Base-by-base conservation (phyloP, 2,888 invertebrate genomes). In the Raillietiella orientalis region DNA sequence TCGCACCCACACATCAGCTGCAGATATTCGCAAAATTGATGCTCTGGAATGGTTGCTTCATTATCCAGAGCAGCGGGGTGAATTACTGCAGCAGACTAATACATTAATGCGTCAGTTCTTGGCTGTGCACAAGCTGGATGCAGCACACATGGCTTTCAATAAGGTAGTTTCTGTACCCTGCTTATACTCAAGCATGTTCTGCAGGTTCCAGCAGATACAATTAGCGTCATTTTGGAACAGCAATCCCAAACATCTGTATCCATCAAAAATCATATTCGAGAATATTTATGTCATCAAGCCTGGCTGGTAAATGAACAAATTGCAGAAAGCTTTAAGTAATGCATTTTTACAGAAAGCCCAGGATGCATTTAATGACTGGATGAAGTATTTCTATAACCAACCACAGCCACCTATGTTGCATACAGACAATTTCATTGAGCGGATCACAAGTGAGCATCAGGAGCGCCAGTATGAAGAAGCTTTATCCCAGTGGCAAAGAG, bases 301-400 rank as follows among this genome's bases (percentile, higher is more conserved):
- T 87, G 82, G 43, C 50, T 87, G 34, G 55, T 50, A 36, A 33
- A 39, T 29, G 13, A 16, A 11, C 14, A 16, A 17, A 10, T 14
- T 27, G 3, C 16, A 4, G 10, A 4, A 14, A 14, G 12, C 3
- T 2, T 19, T 28, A n/a, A 10, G 17, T n/a, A n/a, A n/a, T n/a
- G n/a, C n/a, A n/a, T 32, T 21, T 12, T 35, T 35, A n/a, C 35
- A 55, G 54, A 66, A 71, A 38, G 77, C 74, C 3, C 56, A 75
- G 31, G 75, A 82, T 45, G 62, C 67, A 5, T 84, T 79, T 46
- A 64, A 66, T 33, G 69, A 72, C 37, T 87, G 84, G 84, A 71
- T 71, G 35, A 60, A 66, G 34, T 63, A 71, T 39, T 71, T 58
- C 35, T 63, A 74, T 40, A 65, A 70, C 39, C 64, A 65, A 43